Evolutionary conservation across 64 coral and sea anemone species (phyloP).

Genomic region (Exaiptasia diaphana): DNA sequence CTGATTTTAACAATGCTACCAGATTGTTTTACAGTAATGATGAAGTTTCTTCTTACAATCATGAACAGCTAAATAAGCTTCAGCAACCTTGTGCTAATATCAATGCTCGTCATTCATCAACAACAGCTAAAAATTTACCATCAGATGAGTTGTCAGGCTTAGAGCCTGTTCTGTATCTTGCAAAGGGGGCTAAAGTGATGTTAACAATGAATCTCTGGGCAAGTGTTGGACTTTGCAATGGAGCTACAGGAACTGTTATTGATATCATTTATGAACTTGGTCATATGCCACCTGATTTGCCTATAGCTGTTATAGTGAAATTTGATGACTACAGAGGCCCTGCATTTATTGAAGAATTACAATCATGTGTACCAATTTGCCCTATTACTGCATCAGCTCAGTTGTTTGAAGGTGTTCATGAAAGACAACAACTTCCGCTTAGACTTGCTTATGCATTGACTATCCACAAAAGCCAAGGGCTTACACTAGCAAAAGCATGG

Average conservation of each 20-base stretch:
- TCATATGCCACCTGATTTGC: not conserved
- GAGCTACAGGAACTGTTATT: slow-evolving; percentile 7
- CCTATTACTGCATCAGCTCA: not conserved
- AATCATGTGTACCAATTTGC: slow-evolving; percentile 22
- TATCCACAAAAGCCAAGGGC: slow-evolving; percentile 19
- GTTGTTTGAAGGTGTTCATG: not conserved
- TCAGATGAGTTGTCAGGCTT: slow-evolving; percentile 25
- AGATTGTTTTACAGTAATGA: slow-evolving; percentile 9
- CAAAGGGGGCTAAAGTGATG: slow-evolving; percentile 10
- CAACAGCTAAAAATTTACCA: not conserved
- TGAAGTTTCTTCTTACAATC: not conserved
- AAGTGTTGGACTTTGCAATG: slow-evolving; percentile 15
- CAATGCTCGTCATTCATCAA: slow-evolving; percentile 3
- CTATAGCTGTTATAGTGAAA: slow-evolving; percentile 14
- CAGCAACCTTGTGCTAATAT: not conserved
- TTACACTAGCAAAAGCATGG: slow-evolving; percentile 24
- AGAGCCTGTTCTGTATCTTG: not conserved
- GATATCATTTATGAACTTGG: not conserved
- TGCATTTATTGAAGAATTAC: not conserved
- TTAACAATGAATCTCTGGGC: slow-evolving; percentile 13
- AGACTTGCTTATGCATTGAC: slow-evolving; percentile 21
- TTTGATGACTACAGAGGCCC: slow-evolving; percentile 15
- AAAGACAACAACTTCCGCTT: slow-evolving; percentile 13
- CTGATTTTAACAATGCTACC: not conserved
- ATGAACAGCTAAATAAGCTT: not conserved